phyloP scores from a whole-genome alignment of 1,140 invertebrate genomes.

The Leguminivora glycinivorella region DNA sequence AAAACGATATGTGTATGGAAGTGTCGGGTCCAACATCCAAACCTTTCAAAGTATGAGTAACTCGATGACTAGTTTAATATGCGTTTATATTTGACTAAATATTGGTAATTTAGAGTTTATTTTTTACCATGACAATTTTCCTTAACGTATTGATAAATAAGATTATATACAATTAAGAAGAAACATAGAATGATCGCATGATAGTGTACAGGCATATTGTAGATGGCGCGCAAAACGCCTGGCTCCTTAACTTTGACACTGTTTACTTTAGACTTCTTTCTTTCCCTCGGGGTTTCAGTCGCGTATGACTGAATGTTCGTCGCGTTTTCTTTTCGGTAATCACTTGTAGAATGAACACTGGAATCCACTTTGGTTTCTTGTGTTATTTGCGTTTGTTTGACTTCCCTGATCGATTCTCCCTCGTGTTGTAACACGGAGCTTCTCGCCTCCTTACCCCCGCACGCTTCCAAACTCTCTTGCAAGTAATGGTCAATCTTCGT shows the following conservation, averaged over 20 bases:
- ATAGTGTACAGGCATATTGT: constrained; percentile 77
- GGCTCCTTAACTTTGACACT: constrained; percentile 55
- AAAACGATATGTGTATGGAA: not conserved
- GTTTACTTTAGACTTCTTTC: constrained; percentile 49
- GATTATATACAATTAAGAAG: constrained; percentile 76
- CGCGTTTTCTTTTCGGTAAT: constrained; percentile 30
- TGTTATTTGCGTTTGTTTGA: constrained; percentile 25
- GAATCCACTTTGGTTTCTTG: constrained; percentile 34
- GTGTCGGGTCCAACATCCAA: constrained; percentile 10
- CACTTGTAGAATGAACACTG: constrained; percentile 26
- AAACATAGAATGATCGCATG: constrained; percentile 75
- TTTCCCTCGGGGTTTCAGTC: not conserved
- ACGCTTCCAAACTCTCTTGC: constrained; percentile 62
- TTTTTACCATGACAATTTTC: constrained; percentile 60
- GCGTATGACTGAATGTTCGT: constrained; percentile 1
- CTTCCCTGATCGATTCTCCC: constrained; percentile 31
- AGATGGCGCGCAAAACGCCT: constrained; percentile 61
- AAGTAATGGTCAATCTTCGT: constrained; percentile 66
- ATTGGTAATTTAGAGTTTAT: constrained; percentile 39
- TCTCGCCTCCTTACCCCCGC: constrained; percentile 38
- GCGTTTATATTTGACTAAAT: constrained; percentile 37
- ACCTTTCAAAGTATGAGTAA: constrained; percentile 33
- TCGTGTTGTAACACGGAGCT: constrained; percentile 29
- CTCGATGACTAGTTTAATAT: constrained; percentile 56
- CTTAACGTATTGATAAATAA: constrained; percentile 75